Conservation (phyloP, 2,797 vertebrate genomes). For the Anguilla anguilla region DNA sequence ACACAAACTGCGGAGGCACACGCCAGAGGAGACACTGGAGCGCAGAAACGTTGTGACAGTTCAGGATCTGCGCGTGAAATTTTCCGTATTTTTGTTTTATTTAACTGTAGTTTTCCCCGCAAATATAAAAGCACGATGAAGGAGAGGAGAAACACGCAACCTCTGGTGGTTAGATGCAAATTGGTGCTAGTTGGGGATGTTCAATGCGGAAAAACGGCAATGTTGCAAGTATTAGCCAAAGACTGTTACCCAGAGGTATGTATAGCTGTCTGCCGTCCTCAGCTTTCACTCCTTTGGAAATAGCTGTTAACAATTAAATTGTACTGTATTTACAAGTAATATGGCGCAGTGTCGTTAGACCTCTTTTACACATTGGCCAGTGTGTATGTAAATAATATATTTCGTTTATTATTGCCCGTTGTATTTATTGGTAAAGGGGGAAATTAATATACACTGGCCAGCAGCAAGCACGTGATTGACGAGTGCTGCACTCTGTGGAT, state of each 20-base stretch:
- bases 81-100: slow-evolving; percentile 12
- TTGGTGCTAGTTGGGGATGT: slow-evolving; percentile 93
- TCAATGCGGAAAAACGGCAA: slow-evolving; percentile 96
- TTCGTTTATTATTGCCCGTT: neutral
- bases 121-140: slow-evolving; percentile 73
- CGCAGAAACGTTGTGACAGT: neutral
- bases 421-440: neutral
- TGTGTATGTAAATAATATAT: neutral
- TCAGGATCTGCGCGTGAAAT: neutral
- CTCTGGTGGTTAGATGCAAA: slow-evolving; percentile 89
- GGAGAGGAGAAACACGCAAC: slow-evolving; percentile 85
- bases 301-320: neutral
- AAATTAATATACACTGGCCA: neutral
- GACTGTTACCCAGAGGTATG: slow-evolving; percentile 96
- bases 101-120: neutral
- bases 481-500: neutral
- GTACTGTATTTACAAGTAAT: neutral
- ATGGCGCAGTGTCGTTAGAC: neutral
- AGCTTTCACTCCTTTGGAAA: neutral
- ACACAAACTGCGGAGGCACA: neutral
- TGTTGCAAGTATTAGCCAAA: slow-evolving; percentile 94
- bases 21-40: neutral
- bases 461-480: neutral
- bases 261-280: neutral
- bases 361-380: neutral